phyloP scores from a whole-genome alignment of 2,113 vertebrate species.

The Verasper variegatus region DNA sequence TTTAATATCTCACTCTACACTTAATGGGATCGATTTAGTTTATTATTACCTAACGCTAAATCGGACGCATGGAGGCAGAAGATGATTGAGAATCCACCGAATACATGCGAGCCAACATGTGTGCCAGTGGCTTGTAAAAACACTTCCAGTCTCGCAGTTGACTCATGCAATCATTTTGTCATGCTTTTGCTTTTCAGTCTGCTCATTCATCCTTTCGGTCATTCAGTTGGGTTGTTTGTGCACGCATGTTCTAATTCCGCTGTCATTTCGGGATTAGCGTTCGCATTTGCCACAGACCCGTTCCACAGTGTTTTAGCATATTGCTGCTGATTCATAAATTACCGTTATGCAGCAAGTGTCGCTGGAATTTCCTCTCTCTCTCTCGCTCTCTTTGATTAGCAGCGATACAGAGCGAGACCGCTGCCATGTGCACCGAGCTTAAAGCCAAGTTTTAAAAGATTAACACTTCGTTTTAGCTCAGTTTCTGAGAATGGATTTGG shows the following conservation, averaged over 20 bases:
- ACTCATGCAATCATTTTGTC: slow-evolving; percentile 51
- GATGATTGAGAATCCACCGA: slow-evolving; percentile 36
- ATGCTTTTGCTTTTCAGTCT: not conserved
- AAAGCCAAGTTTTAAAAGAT: slow-evolving; percentile 19
- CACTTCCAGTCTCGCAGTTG: slow-evolving; percentile 56
- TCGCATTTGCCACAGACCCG: not conserved
- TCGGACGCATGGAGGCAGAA: slow-evolving; percentile 19
- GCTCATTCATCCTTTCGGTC: slow-evolving; percentile 19
- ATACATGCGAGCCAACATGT: slow-evolving; percentile 37
- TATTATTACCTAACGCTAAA: slow-evolving; percentile 49
- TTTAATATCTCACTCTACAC: slow-evolving; percentile 49
- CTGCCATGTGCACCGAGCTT: no score
- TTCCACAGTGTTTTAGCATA: not conserved
- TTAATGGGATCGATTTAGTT: slow-evolving; percentile 56
- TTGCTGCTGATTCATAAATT: slow-evolving; percentile 35
- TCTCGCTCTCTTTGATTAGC: not conserved
- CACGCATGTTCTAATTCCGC: not conserved
- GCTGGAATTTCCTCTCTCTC: slow-evolving; percentile 30
- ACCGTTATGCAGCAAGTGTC: slow-evolving; percentile 19
- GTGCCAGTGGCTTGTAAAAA: slow-evolving; percentile 58
- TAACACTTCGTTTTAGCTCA: slow-evolving; percentile 3
- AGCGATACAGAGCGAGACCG: no score
- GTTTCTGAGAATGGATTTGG: slow-evolving; percentile 7
- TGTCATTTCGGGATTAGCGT: not conserved
- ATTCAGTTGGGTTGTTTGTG: slow-evolving; percentile 9